These are phyloP conservation scores for Heteromurus nitidus DNA, from an alignment of 2,888 invertebrate species.

Conservation along the genomic window DNA sequence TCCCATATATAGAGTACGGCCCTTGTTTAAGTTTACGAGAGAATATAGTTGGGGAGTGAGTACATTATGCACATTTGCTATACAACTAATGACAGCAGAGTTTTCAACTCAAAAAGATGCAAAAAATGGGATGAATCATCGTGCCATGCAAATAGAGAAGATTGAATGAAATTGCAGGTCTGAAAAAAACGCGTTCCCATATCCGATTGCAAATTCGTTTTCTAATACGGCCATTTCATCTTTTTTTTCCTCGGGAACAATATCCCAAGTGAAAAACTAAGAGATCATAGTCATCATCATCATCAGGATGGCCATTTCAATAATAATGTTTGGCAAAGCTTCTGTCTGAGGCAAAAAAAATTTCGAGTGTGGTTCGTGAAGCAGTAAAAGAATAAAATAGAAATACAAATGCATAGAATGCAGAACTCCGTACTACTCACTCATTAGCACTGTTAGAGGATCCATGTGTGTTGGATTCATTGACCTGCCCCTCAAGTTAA, in stretches of 20 bases:
- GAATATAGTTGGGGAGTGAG: too few relatives aligned
- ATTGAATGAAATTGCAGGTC: neutral
- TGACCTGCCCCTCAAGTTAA: slow-evolving; percentile 62
- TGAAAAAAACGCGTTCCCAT: slow-evolving; percentile 30
- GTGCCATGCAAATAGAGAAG: too few relatives aligned
- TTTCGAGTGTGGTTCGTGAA: neutral
- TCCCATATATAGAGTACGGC: too few relatives aligned
- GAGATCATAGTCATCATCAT: neutral
- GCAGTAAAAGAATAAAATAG: too few relatives aligned
- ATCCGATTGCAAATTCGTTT: slow-evolving; percentile 50
- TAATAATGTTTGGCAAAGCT: slow-evolving; percentile 18
- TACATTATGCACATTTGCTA: too few relatives aligned
- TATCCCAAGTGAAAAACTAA: neutral
- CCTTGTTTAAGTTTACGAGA: too few relatives aligned
- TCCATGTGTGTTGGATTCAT: slow-evolving; percentile 60
- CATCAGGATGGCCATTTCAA: neutral
- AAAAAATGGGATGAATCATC: too few relatives aligned
- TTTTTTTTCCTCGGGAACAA: neutral
- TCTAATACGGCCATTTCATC: slow-evolving; percentile 25
- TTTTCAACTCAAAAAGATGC: too few relatives aligned
- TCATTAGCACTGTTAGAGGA: slow-evolving; percentile 57
- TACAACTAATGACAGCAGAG: too few relatives aligned
- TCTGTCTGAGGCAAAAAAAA: neutral
- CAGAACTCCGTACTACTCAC: too few relatives aligned
- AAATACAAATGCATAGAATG: neutral